Evolutionary conservation across 2,888 invertebrate genomes (phyloP).

Genomic region (Drosophila mimetica): DNA sequence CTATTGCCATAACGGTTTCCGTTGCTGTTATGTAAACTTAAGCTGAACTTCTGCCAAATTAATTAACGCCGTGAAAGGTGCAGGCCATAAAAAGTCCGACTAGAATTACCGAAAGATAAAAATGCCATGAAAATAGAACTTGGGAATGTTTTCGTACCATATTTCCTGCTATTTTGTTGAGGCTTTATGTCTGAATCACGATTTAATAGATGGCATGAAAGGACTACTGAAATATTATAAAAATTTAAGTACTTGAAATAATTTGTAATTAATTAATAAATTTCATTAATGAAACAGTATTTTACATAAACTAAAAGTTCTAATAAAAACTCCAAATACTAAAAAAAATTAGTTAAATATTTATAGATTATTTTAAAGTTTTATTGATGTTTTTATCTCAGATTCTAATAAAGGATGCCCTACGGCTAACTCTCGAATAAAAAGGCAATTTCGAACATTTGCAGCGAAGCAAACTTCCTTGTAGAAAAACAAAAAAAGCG

Average conservation of each 20-base stretch:
- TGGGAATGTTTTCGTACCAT: not conserved
- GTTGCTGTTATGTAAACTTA: constrained; percentile 72
- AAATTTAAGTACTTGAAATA: too few relatives aligned
- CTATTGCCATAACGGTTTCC: constrained; percentile 65
- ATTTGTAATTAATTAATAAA: too few relatives aligned
- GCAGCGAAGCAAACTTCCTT: constrained; percentile 8
- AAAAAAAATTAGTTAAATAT: not conserved
- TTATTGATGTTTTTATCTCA: not conserved
- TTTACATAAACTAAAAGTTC: too few relatives aligned
- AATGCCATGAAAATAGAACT: constrained; percentile 6
- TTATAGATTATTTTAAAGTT: not conserved
- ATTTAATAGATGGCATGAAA: too few relatives aligned
- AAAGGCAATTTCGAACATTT: not conserved
- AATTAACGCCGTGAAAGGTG: constrained; percentile 46
- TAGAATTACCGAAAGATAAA: not conserved
- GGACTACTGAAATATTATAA: too few relatives aligned
- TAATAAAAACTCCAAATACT: not conserved
- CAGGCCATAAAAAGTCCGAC: not conserved
- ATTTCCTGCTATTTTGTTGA: too few relatives aligned
- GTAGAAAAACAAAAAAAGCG: not conserved
- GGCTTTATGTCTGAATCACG: too few relatives aligned
- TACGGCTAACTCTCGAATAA: not conserved
- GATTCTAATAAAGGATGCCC: too few relatives aligned
- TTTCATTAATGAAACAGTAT: too few relatives aligned
- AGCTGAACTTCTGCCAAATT: constrained; percentile 66